A percentile compares a stretch with the other conserved stretches of the same genome.
Conservation (phyloP, 1,140 invertebrate genomes). For the Rhagoletis zephyria region DNA sequence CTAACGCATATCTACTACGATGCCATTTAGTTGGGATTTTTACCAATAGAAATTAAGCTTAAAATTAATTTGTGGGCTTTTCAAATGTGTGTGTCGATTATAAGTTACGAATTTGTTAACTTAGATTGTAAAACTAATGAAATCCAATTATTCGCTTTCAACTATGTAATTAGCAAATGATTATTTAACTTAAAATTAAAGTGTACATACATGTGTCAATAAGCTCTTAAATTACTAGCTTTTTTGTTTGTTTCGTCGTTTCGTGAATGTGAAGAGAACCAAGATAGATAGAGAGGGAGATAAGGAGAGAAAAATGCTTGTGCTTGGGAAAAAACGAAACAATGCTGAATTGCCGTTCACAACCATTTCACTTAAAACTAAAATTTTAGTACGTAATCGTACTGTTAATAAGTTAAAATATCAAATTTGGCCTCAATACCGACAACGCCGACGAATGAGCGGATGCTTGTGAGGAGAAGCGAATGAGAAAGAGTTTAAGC, state of each 20-base stretch:
- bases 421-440: conserved; percentile 28
- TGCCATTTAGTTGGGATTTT: conserved; percentile 23
- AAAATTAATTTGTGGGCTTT: conserved; percentile 45
- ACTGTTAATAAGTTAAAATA: conserved; percentile 11
- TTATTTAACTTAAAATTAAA: conserved; percentile 43
- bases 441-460: not conserved
- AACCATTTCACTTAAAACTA: conserved; percentile 34
- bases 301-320: conserved; percentile 4
- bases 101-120: conserved; percentile 23
- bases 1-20: not conserved
- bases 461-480: not conserved
- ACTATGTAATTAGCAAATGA: not conserved
- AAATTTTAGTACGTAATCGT: not conserved
- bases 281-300: not conserved
- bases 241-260: conserved; percentile 32
- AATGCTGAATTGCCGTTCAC: conserved; percentile 38
- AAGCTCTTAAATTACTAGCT: conserved; percentile 30
- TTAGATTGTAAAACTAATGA: conserved; percentile 43
- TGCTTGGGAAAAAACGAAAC: conserved; percentile 8
- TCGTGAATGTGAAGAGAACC: not conserved
- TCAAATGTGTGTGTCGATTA: not conserved
- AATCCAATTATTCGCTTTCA: conserved; percentile 28
- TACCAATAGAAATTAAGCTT: conserved; percentile 32
- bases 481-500: not conserved
- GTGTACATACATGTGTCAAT: not conserved